Evolutionary conservation across 2,797 vertebrate species (phyloP), one percentile per base, ranked within the genome.

Genomic region (Mormyrus hasselquistii): DNA sequence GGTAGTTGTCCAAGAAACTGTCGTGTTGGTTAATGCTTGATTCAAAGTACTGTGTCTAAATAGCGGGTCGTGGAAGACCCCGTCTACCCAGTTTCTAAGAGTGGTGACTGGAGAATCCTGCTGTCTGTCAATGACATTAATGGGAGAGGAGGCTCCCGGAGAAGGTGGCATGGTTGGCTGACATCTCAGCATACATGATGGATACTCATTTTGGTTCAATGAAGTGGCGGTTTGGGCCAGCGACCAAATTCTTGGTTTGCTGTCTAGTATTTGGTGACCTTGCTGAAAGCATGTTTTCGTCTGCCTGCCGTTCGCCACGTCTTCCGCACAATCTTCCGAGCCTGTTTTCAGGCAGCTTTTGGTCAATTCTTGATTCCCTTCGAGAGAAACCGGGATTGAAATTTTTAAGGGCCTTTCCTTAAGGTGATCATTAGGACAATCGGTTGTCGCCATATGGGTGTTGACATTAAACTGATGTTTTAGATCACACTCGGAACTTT

Each of bases 61-160:
- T 92, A 99, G 94, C 87, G 98, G 98, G 93, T 99, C 98, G 90
- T 99, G 98, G 94, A 99, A 99, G 90, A 99, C 98, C 92, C 98
- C 98, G 88, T 99, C 98, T 92, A 99, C 98, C 98, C 98, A 99
- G 97, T 99, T 99, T 96, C 98, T 98, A 93, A 99, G 97, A 92
- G 96, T 99, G 88, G 98, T 97, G 90, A 99, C 98, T 8, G 98
- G 98, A 44, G 98, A 99, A 95, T 99, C 98, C 95, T 99, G 94
- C 93, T 93, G 97, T 93, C 95, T 97, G 94, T 96, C 98, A 94
- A 93, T 94, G 92, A 94, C 95, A 91, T 91, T 94, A 41, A 90
- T 94, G 53, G 92, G 96, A 83, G 95, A 96, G 50, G 96, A 95
- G 41, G 95, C 94, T 76, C 94, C 94, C 10, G 95, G 95, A 14